Conservation (phyloP, 1,140 invertebrate species). For the Pristionchus pacificus region DNA sequence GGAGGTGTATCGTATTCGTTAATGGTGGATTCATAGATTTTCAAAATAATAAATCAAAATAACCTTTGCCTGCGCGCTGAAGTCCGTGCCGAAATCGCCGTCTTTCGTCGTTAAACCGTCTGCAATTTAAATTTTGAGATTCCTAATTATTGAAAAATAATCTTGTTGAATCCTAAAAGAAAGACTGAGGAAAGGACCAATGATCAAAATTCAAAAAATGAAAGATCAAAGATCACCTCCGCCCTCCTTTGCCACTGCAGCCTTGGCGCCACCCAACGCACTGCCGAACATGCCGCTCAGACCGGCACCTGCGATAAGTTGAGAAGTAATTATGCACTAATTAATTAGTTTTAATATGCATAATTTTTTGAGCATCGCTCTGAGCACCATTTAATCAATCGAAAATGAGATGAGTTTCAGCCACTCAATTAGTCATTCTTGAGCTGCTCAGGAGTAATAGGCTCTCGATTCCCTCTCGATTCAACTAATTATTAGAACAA, state of each 20-base stretch:
- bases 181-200: not conserved
- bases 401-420: too few relatives aligned
- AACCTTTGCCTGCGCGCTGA: constrained; percentile 18
- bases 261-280: constrained; percentile 29
- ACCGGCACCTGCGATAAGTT: constrained; percentile 3
- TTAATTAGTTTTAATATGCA: too few relatives aligned
- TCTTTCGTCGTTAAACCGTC: constrained; percentile 38
- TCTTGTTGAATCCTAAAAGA: not conserved
- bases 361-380: too few relatives aligned
- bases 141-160: constrained; percentile 8
- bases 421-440: too few relatives aligned
- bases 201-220: not conserved
- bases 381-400: too few relatives aligned
- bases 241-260: constrained; percentile 17
- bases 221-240: constrained; percentile 6
- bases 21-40: constrained; percentile 11
- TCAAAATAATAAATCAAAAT: constrained; percentile 16
- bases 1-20: too few relatives aligned
- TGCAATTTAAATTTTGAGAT: constrained; percentile 13
- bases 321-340: too few relatives aligned
- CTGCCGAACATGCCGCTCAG: constrained; percentile 30
- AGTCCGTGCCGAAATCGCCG: constrained; percentile 44
- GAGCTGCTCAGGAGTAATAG: too few relatives aligned
- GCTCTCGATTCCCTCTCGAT: too few relatives aligned
- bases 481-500: too few relatives aligned